phyloP scores from a whole-genome alignment of 2,888 invertebrate genomes.

The Dicroscelio sp. region DNA sequence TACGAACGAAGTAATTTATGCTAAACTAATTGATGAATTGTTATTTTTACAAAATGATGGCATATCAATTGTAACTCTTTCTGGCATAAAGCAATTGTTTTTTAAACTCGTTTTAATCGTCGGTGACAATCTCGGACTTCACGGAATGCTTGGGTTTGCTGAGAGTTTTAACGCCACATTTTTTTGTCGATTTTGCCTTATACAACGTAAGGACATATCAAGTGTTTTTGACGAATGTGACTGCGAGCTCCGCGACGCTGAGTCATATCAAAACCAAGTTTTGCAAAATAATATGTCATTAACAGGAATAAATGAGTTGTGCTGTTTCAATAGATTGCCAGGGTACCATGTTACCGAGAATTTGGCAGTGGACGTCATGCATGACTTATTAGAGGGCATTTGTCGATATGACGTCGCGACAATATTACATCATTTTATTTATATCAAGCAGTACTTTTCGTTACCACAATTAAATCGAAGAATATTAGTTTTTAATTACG shows the following conservation, averaged over 20 bases:
- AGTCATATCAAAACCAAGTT: constrained; percentile 16
- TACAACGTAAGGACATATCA: constrained; percentile 2
- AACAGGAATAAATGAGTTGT: constrained; percentile 42
- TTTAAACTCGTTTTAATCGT: constrained; percentile 35
- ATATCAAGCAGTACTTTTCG: constrained; percentile 25
- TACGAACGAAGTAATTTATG: constrained; percentile 4
- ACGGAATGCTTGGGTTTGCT: constrained; percentile 13
- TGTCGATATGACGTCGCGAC: constrained; percentile 74
- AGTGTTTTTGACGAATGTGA: constrained; percentile 8
- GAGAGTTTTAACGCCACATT: constrained; percentile 17
- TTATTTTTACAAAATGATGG: constrained; percentile 1
- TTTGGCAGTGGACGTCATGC: constrained; percentile 10
- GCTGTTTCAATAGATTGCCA: constrained; percentile 14
- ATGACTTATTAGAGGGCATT: too few relatives aligned
- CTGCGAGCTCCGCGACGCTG: not conserved
- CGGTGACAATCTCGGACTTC: constrained; percentile 36
- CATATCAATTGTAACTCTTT: not conserved
- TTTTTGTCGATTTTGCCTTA: constrained; percentile 39
- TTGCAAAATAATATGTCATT: not conserved
- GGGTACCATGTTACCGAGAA: constrained; percentile 35
- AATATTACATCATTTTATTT: constrained; percentile 60
- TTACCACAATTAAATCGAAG: constrained; percentile 45
- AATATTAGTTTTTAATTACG: constrained; percentile 65
- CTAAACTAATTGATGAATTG: constrained; percentile 18
- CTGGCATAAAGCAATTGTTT: not conserved